phyloP scores from a whole-genome alignment of 2,113 vertebrate species.

The Elephantulus edwardii region DNA sequence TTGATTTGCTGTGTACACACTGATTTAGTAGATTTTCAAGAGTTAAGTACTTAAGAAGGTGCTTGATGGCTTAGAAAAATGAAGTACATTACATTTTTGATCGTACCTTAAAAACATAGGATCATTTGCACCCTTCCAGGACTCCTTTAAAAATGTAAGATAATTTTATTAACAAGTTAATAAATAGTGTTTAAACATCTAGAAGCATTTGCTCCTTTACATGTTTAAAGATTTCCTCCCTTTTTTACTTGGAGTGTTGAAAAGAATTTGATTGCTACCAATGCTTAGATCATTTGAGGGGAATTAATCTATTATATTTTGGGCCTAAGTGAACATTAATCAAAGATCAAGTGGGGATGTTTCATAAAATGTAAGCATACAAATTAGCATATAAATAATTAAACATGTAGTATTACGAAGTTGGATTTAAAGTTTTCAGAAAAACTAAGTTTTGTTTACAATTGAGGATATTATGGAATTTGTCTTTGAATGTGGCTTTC shows the following conservation, averaged over 20 bases:
- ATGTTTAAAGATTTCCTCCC: neutral
- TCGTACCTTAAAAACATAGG: neutral
- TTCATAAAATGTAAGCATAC: neutral
- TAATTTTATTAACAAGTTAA: neutral
- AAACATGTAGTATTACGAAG: neutral
- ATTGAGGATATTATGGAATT: neutral
- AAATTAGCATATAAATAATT: neutral
- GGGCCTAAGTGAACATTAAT: neutral
- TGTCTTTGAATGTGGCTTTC: no score
- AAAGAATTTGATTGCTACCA: neutral
- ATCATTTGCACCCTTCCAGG: neutral
- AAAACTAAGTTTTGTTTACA: neutral
- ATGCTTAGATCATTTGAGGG: neutral
- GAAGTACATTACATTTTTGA: constrained; percentile 11
- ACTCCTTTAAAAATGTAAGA: neutral
- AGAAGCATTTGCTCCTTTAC: neutral
- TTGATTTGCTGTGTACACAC: neutral
- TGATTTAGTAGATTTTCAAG: neutral
- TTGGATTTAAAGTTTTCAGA: neutral
- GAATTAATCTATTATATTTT: neutral
- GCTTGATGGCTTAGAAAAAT: constrained; percentile 28
- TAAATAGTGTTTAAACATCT: neutral
- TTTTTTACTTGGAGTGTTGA: neutral
- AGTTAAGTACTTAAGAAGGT: neutral
- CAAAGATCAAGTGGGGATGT: neutral